These are phyloP conservation scores for Pyrgus malvae DNA, from an alignment of 2,888 invertebrate species.

Conservation along the genomic window DNA sequence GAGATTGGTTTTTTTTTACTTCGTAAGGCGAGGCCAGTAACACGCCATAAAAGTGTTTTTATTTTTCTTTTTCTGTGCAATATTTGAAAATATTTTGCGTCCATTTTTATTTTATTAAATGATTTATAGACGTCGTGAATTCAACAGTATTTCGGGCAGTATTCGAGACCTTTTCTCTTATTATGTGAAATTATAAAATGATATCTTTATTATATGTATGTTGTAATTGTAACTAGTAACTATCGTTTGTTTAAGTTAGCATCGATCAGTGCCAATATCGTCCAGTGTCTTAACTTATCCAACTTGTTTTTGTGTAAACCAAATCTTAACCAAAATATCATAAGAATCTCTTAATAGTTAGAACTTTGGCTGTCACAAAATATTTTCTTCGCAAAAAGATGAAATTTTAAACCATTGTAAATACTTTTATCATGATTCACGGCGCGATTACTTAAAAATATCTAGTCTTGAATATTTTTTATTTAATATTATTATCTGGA, in stretches of 20 bases:
- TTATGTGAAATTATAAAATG: constrained; percentile 9
- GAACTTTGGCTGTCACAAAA: constrained; percentile 60
- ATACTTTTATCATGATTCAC: constrained; percentile 53
- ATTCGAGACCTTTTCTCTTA: constrained; percentile 48
- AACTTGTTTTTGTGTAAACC: constrained; percentile 51
- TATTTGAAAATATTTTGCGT: constrained; percentile 77
- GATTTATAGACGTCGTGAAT: constrained; percentile 57
- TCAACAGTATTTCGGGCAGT: constrained; percentile 73
- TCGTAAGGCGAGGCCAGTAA: constrained; percentile 46
- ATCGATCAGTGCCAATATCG: constrained; percentile 59
- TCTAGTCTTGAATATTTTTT: constrained; percentile 69
- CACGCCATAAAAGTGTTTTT: constrained; percentile 38
- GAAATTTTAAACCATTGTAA: constrained; percentile 34
- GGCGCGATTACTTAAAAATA: constrained; percentile 72
- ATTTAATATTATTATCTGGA: constrained; percentile 59
- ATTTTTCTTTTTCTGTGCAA: constrained; percentile 65
- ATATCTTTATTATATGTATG: constrained; percentile 4
- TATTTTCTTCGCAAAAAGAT: constrained; percentile 35
- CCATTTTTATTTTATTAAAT: constrained; percentile 56
- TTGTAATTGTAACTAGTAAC: constrained; percentile 23
- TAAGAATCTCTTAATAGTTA: constrained; percentile 51
- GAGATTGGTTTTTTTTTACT: constrained; percentile 31
- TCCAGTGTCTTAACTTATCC: constrained; percentile 46
- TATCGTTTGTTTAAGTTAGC: constrained; percentile 44
- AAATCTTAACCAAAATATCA: constrained; percentile 62